Conservation (phyloP, 2,113 vertebrate genomes). For the Bagarius yarrelli region DNA sequence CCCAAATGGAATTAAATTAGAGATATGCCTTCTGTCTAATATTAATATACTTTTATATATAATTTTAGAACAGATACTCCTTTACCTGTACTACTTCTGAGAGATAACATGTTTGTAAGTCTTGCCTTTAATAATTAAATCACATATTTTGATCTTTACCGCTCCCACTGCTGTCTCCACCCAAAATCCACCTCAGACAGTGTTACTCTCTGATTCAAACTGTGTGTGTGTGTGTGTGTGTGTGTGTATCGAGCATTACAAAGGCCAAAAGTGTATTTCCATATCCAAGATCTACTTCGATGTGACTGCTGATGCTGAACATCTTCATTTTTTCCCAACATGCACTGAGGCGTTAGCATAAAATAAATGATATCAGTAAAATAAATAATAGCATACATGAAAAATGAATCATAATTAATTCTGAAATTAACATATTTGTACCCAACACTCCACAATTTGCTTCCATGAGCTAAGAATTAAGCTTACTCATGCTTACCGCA, state of each 20-base stretch:
- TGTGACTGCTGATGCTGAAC: conserved; percentile 18
- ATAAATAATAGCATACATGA: not conserved
- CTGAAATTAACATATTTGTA: not conserved
- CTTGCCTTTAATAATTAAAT: not conserved
- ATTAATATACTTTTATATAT: too few species aligned
- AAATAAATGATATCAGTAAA: conserved; percentile 10
- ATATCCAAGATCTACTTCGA: not conserved
- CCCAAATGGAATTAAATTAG: too few species aligned
- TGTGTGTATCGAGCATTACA: not conserved
- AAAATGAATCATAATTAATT: not conserved
- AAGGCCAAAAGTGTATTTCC: not conserved
- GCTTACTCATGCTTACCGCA: not conserved
- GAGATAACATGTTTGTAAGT: not conserved
- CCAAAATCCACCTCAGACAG: not conserved
- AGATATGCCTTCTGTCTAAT: too few species aligned
- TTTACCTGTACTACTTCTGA: not conserved
- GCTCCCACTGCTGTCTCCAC: not conserved
- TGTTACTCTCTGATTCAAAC: not conserved
- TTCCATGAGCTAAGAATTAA: not conserved
- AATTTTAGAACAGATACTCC: too few species aligned
- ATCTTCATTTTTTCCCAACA: not conserved
- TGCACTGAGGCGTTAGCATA: too few species aligned
- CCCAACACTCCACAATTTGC: not conserved
- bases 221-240: not conserved
- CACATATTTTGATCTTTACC: not conserved